These are phyloP conservation scores for Oreochromis mossambicus DNA, from an alignment of 2,797 vertebrate genomes.

Conservation along the genomic window DNA sequence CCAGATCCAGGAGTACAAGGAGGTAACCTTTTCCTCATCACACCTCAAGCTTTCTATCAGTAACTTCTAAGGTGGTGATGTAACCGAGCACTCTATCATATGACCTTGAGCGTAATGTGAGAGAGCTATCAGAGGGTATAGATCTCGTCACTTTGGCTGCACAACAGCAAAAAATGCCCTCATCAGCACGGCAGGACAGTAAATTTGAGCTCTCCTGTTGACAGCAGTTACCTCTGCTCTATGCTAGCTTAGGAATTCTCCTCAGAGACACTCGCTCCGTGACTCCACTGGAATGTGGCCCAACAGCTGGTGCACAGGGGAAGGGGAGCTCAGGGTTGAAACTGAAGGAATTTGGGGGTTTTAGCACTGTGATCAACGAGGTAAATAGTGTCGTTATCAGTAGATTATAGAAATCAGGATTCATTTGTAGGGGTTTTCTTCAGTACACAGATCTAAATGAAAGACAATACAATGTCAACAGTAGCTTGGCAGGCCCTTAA, in stretches of 20 bases:
- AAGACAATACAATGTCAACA: background rate
- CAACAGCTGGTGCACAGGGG: constrained; percentile 56
- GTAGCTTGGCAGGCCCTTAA: background rate
- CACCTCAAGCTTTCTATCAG: background rate
- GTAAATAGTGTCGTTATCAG: background rate
- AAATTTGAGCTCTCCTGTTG: constrained; percentile 42
- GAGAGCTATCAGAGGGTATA: background rate
- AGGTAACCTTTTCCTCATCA: constrained; percentile 71
- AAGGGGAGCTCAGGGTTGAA: constrained; percentile 4
- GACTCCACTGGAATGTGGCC: constrained; percentile 60
- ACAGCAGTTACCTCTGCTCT: constrained; percentile 26
- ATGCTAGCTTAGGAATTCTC: constrained; percentile 30
- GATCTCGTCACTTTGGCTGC: background rate
- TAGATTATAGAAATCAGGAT: background rate
- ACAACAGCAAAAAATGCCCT: constrained; percentile 4
- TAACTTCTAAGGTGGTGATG: background rate
- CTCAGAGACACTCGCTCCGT: constrained; percentile 20
- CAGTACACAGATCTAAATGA: background rate
- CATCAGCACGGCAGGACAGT: constrained; percentile 24
- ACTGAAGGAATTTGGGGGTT: background rate
- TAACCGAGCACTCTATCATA: background rate
- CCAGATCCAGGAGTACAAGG: constrained; percentile 97
- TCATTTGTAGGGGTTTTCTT: background rate
- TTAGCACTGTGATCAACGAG: background rate
- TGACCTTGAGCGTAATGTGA: constrained; percentile 4